Evolutionary conservation across 1,140 invertebrate genomes (phyloP), one percentile per base, ranked within the genome.

Genomic region (Hyles euphorbiae): DNA sequence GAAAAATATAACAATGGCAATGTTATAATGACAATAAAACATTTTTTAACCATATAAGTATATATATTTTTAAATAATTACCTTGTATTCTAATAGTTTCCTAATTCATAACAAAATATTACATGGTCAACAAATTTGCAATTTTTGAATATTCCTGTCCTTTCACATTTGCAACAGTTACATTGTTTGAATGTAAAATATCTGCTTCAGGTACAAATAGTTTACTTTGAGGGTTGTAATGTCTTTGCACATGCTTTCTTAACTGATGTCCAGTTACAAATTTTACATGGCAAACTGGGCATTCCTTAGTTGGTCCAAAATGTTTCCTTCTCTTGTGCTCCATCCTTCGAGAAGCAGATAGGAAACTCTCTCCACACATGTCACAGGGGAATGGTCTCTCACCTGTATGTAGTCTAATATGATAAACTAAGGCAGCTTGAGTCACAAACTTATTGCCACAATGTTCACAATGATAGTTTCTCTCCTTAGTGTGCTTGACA

Each of bases 331-430:
- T 64, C 34, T 71, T 81, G 55, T 87, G 83, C 56, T 76, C 78
- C 72, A 82, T 76, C 51, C 83, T 71, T 56, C 81, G 68, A 3
- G 83, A 84, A 10, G 83, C 73, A 1, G 83, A 87, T 3, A 87
- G 56, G 58, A 87, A 87, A 22, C 74, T 76, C 61, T 82, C 74
- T 58, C 67, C 53, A 53, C 83, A 87, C 12, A 78, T 36, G 7
- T 84, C 76, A 65, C 81, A 87, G n/a, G 67, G 65, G 56, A 71
- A 87, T 3, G 83, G 83, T 50, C 60, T 64, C 53, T 87, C 83
- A 0, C 83, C 83, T 5, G 83, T 87, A 49, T 87, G 83, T 0
- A 87, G 57, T 22, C 83, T 61, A 7, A 58, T 76, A 54, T 87
- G 83, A 34, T 84, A 82, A 0, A 72, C 54, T 49, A 87, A 66